Conservation (phyloP, 2,113 vertebrate species). For the Phoxinus phoxinus region DNA sequence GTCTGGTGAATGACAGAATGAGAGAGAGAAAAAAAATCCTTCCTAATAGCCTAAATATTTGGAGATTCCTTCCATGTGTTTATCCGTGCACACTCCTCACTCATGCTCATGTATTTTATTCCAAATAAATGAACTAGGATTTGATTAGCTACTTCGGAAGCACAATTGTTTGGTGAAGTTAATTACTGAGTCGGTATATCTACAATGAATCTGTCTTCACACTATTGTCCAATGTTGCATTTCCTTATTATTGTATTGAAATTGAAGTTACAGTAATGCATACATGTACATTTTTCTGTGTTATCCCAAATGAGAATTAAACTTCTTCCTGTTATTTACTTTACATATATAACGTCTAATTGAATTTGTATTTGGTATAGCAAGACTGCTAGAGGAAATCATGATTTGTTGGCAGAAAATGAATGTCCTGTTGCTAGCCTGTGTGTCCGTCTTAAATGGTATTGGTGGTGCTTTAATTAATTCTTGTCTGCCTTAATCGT, state of each 20-base stretch:
- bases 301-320: conserved; percentile 27
- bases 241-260: conserved; percentile 9
- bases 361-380: conserved; percentile 35
- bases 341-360: conserved; percentile 44
- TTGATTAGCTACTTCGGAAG: conserved; percentile 33
- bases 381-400: conserved; percentile 38
- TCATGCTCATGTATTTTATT: conserved; percentile 32
- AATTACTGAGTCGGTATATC: conserved; percentile 36
- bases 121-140: conserved; percentile 22
- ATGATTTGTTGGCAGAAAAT: conserved; percentile 41
- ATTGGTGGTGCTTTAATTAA: conserved; percentile 66
- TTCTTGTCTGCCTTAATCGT: conserved; percentile 64
- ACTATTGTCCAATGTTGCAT: conserved; percentile 28
- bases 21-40: conserved; percentile 52
- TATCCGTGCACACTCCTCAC: conserved; percentile 37
- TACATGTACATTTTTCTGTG: neutral
- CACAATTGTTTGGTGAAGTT: conserved; percentile 32
- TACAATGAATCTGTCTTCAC: conserved; percentile 23
- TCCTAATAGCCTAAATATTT: conserved; percentile 54
- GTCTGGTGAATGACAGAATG: conserved; percentile 57
- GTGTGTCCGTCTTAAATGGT: conserved; percentile 56
- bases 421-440: conserved; percentile 40
- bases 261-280: neutral
- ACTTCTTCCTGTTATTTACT: conserved; percentile 21
- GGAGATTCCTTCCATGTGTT: conserved; percentile 45